Conservation (phyloP, 30 jellyfish, hydroid and myxozoan genomes). For the Cassiopea xamachana region DNA sequence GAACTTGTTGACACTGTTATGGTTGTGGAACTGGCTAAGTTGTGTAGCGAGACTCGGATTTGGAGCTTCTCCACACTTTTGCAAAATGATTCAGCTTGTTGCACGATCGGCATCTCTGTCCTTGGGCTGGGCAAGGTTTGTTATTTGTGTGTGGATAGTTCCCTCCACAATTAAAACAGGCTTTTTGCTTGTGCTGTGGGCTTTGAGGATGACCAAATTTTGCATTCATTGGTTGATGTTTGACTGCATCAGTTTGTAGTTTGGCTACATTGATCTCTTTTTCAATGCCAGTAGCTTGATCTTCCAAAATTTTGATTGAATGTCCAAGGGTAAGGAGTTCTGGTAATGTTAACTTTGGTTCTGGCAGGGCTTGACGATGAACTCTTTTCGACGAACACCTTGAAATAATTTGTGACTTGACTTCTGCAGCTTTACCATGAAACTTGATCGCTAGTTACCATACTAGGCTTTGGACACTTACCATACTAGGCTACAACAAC, state of each 20-base stretch:
- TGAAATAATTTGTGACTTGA: constrained; percentile 12
- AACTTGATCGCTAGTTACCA: neutral
- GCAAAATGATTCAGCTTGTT: constrained; percentile 1
- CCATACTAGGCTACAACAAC: too few relatives aligned
- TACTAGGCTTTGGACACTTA: too few relatives aligned
- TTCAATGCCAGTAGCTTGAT: constrained; percentile 33
- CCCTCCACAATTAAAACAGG: constrained; percentile 22
- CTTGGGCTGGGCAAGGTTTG: constrained; percentile 27
- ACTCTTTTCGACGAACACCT: constrained; percentile 7
- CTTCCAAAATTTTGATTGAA: neutral
- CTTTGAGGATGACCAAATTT: neutral
- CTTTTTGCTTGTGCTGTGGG: neutral
- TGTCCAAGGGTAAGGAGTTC: constrained; percentile 33
- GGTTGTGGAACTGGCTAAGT: neutral
- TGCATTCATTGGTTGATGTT: neutral
- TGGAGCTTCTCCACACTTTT: constrained; percentile 7
- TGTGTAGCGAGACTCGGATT: neutral
- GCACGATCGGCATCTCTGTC: constrained; percentile 18
- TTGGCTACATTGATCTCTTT: neutral
- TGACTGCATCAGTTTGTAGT: neutral
- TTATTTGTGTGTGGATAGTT: constrained; percentile 16
- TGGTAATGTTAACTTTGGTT: neutral
- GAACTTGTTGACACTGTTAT: neutral
- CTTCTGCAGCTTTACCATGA: constrained; percentile 12
- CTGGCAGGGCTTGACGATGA: constrained; percentile 1